Conservation (phyloP, 2,888 invertebrate genomes). For the Drosophila nr. fundita region DNA sequence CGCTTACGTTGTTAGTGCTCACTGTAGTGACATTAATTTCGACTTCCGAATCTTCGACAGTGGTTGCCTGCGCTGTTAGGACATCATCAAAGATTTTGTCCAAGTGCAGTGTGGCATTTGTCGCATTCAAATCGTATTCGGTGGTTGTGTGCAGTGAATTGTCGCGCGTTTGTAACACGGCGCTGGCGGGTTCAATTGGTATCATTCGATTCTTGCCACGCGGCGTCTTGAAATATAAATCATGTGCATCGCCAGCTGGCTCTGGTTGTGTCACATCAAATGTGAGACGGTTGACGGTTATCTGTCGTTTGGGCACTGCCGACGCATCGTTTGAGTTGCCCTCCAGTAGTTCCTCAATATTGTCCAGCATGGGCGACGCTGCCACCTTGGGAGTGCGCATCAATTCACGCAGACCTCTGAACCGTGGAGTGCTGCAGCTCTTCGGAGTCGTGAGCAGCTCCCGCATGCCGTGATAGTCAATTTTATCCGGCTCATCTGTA, state of each 20-base stretch:
- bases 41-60: slow-evolving; percentile 35
- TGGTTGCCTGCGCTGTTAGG: slow-evolving; percentile 39
- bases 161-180: slow-evolving; percentile 66
- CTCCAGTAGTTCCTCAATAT: slow-evolving; percentile 68
- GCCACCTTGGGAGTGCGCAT: slow-evolving; percentile 69
- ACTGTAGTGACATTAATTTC: slow-evolving; percentile 55
- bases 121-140: slow-evolving; percentile 78
- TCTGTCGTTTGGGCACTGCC: slow-evolving; percentile 22
- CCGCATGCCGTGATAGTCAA: slow-evolving; percentile 63
- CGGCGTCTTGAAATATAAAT: slow-evolving; percentile 80
- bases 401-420: slow-evolving; percentile 69
- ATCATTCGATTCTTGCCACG: slow-evolving; percentile 82
- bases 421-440: slow-evolving; percentile 68
- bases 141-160: slow-evolving; percentile 61
- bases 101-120: slow-evolving; percentile 64
- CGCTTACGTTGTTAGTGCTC: slow-evolving; percentile 16
- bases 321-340: slow-evolving; percentile 19
- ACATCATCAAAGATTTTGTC: slow-evolving; percentile 81
- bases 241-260: slow-evolving; percentile 52
- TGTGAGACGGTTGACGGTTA: slow-evolving; percentile 15
- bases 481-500: slow-evolving; percentile 43
- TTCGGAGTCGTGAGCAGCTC: slow-evolving; percentile 76
- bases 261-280: slow-evolving; percentile 19
- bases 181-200: slow-evolving; percentile 80
- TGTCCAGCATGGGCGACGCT: slow-evolving; percentile 61